Conservation (phyloP, 2,888 invertebrate genomes). For the Caenorhabditis macrosperma region DNA sequence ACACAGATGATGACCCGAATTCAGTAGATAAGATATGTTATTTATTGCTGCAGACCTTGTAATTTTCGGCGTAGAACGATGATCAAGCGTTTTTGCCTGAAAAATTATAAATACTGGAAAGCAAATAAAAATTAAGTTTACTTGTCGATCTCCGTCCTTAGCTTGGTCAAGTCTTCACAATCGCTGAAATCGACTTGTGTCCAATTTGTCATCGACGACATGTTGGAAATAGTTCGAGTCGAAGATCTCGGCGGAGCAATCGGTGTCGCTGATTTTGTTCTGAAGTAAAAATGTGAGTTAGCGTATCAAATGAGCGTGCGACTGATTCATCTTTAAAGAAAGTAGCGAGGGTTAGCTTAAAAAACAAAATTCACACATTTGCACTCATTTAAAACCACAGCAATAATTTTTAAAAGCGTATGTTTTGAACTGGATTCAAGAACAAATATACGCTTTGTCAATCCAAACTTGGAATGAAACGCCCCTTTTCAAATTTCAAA, state of each 20-base stretch:
- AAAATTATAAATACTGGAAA: too few species aligned
- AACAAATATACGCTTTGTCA: too few species aligned
- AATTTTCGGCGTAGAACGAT: constrained; percentile 76
- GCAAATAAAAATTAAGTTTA: neutral
- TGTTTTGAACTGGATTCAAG: too few species aligned
- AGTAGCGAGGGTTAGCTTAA: too few species aligned
- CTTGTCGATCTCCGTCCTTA: constrained; percentile 65
- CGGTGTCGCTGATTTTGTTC: constrained; percentile 38
- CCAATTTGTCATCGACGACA: constrained; percentile 65
- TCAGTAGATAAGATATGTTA: neutral
- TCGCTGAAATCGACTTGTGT: constrained; percentile 64
- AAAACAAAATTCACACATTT: too few species aligned
- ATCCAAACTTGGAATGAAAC: too few species aligned
- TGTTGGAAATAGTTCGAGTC: constrained; percentile 62
- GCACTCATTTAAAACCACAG: too few species aligned
- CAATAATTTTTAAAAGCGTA: too few species aligned
- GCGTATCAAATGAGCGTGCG: too few species aligned
- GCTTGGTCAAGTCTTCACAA: constrained; percentile 60
- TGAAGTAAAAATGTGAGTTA: constrained; percentile 22
- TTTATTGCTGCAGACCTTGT: constrained; percentile 64
- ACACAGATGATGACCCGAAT: neutral
- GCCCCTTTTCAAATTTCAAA: too few species aligned
- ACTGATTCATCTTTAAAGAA: too few species aligned
- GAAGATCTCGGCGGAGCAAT: constrained; percentile 57
- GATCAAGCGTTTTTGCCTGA: constrained; percentile 76